phyloP scores from a whole-genome alignment of 2,113 vertebrate genomes.

The Plecturocebus donacophilus region DNA sequence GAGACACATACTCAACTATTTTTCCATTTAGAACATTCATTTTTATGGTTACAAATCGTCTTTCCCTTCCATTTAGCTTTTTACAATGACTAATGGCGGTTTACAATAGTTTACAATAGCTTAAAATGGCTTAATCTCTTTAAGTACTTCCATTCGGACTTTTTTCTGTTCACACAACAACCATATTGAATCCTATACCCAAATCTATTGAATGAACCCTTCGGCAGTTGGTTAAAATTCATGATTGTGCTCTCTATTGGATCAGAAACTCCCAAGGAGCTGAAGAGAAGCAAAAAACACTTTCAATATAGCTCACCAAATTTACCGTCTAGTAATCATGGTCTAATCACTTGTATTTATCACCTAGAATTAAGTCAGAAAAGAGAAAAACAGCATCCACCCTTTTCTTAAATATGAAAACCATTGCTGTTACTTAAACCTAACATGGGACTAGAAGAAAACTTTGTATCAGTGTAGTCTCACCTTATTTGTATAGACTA shows the following conservation, averaged over 20 bases:
- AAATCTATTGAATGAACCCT: neutral
- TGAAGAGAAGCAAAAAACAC: neutral
- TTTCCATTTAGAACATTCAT: neutral
- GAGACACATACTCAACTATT: neutral
- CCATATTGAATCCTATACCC: neutral
- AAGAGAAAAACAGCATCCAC: neutral
- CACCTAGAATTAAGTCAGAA: neutral
- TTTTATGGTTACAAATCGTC: slow-evolving; percentile 17
- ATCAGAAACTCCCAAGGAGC: neutral
- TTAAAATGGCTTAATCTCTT: neutral
- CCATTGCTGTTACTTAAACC: neutral
- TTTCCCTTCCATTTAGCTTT: neutral
- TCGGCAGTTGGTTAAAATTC: slow-evolving; percentile 9
- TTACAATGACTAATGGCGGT: neutral
- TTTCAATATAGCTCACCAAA: neutral
- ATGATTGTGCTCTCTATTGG: neutral
- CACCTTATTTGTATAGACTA: neutral
- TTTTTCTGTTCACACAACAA: neutral
- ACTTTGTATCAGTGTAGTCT: neutral
- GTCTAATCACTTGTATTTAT: neutral
- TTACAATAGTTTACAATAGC: neutral
- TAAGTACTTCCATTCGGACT: neutral
- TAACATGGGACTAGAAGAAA: neutral
- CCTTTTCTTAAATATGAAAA: neutral
- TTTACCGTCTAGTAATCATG: neutral